Conservation (phyloP, 2,797 vertebrate genomes). For the Luscinia luscinia region DNA sequence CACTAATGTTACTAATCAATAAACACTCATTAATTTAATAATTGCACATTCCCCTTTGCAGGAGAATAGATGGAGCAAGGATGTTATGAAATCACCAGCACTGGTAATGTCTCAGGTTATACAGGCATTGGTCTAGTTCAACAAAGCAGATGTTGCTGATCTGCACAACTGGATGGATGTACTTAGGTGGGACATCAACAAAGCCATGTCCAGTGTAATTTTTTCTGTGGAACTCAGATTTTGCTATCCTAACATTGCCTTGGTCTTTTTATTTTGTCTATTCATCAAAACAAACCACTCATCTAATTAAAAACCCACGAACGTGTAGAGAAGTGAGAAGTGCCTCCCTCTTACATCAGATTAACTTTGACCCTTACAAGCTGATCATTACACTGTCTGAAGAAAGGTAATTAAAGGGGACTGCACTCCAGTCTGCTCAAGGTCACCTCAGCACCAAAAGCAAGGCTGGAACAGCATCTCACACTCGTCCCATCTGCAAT, state of each 20-base stretch:
- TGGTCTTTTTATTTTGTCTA: background rate
- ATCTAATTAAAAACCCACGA: background rate
- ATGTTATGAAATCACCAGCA: background rate
- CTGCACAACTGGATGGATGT: background rate
- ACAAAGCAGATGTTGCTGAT: background rate
- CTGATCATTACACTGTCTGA: background rate
- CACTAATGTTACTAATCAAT: background rate
- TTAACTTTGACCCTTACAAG: background rate
- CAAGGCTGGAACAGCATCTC: background rate
- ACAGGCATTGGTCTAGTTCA: background rate
- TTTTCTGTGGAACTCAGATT: background rate
- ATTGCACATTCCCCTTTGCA: background rate
- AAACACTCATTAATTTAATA: background rate
- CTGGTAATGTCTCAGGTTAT: background rate
- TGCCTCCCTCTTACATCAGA: background rate
- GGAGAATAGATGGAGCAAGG: background rate
- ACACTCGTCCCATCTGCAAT: fast-evolving
- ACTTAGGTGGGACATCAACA: background rate
- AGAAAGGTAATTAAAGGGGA: background rate
- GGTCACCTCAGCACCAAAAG: background rate
- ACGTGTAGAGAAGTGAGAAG: fast-evolving
- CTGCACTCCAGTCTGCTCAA: background rate
- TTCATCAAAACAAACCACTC: background rate
- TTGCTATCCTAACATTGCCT: background rate
- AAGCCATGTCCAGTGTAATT: background rate